These are phyloP conservation scores for Catharus minimus DNA, from an alignment of 2,113 vertebrate genomes.

Conservation along the genomic window DNA sequence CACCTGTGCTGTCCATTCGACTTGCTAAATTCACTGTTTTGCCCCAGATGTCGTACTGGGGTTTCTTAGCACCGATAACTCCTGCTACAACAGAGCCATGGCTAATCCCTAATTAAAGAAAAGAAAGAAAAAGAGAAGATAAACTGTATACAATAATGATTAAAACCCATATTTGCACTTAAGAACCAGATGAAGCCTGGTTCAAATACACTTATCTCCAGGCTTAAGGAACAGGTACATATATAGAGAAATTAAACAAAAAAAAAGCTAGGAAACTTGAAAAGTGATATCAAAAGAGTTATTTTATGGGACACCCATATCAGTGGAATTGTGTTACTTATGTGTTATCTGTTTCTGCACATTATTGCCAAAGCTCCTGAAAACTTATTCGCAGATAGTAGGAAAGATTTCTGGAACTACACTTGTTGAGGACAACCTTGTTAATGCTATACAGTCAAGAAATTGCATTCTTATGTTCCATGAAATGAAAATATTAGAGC, in stretches of 20 bases:
- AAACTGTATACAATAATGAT: neutral
- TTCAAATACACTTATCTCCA: neutral
- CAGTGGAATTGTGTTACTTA: neutral
- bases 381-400: neutral
- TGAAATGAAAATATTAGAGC: neutral
- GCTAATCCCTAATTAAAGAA: conserved; percentile 84
- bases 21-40: conserved; percentile 97
- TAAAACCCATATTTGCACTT: neutral
- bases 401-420: neutral
- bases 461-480: neutral
- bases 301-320: neutral
- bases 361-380: neutral
- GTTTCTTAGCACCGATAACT: conserved; percentile 97
- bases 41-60: conserved; percentile 98
- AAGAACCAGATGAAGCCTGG: neutral
- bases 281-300: neutral
- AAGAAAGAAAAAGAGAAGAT: neutral
- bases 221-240: neutral
- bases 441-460: neutral
- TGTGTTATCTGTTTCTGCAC: neutral
- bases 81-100: conserved; percentile 96
- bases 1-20: conserved; percentile 97
- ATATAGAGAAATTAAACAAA: neutral
- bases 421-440: neutral
- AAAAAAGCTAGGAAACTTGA: neutral